These are phyloP conservation scores for Zonitis immaculata DNA, from an alignment of 2,888 invertebrate species.

Conservation along the genomic window DNA sequence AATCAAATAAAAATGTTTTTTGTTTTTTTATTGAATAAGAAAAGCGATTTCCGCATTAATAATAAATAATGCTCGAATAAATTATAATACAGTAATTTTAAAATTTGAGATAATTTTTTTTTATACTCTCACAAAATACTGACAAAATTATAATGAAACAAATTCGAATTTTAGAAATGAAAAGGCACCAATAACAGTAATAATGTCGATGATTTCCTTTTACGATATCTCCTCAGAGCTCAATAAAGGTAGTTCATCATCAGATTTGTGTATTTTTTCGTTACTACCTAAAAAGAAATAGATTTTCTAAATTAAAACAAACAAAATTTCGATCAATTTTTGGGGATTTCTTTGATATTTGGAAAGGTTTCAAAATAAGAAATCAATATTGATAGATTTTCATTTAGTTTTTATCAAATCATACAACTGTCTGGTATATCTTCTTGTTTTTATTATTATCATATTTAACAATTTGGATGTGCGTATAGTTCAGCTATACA, in stretches of 20 bases:
- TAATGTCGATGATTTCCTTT: not conserved
- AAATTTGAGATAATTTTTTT: not conserved
- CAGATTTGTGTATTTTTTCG: slow-evolving; percentile 21
- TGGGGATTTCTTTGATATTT: not conserved
- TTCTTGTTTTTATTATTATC: not conserved
- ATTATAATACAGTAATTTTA: not conserved
- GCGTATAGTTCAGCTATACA: not conserved
- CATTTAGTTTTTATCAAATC: not conserved
- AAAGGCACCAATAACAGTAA: not conserved
- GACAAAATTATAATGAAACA: not conserved
- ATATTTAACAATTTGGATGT: not conserved
- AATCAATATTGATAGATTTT: not conserved
- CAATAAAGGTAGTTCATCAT: slow-evolving; percentile 28
- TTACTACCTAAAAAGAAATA: slow-evolving; percentile 25
- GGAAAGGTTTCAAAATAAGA: not conserved
- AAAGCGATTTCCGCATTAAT: not conserved
- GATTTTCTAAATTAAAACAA: no score
- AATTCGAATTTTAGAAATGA: not conserved
- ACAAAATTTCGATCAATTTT: no score
- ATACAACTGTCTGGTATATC: not conserved
- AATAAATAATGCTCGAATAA: not conserved
- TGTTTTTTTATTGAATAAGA: not conserved
- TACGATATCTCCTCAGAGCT: slow-evolving; percentile 14
- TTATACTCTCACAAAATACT: not conserved
- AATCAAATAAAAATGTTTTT: no score